Base-by-base conservation (phyloP, 2,888 invertebrate species). In the Bhutanitis thaidina region DNA sequence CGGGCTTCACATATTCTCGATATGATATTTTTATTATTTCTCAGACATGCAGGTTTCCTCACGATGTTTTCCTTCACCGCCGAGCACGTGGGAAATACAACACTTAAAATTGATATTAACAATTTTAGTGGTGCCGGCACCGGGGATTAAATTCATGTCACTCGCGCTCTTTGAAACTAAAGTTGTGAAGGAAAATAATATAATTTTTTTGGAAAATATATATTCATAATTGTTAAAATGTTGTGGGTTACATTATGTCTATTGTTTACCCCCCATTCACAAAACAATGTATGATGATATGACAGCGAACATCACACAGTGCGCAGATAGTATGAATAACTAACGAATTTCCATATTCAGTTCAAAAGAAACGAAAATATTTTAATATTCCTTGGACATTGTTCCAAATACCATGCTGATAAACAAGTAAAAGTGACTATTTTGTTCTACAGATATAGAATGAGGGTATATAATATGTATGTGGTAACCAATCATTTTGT, bases 241-340 rank as follows among this genome's bases (percentile, higher is more conserved):
- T 43, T 65, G 65, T 61, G 60, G 46, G 59, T 66, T 60, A 62
- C 60, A 64, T 69, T n/a, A n/a, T n/a, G n/a, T n/a, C n/a, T n/a
- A n/a, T n/a, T n/a, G 12, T 12, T 3, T 63, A 67, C 74, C 72
- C 71, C 67, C 65, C 77, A 71, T 67, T 66, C 71, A 79, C 82
- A 79, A 65, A 64, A 64, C 67, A 60, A 69, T 68, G 69, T 65
- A 64, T 56, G 53, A 74, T 71, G 66, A 64, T 64, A 72, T 72
- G 69, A 60, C 52, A 61, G 57, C 56, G 57, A 58, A 76, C 67
- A 65, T 71, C 67, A 75, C 71, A 71, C 65, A 65, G 73, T 61
- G 62, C 59, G 63, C 51, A 64, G 61, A 57, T 53, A 52, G 51
- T 37, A 49, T 52, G 39, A 44, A 39, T 35, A 30, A 9, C 15